Evolutionary conservation across 2,113 vertebrate species (phyloP), one percentile per base, ranked within the genome.

Genomic region (Chrysochloris asiatica): DNA sequence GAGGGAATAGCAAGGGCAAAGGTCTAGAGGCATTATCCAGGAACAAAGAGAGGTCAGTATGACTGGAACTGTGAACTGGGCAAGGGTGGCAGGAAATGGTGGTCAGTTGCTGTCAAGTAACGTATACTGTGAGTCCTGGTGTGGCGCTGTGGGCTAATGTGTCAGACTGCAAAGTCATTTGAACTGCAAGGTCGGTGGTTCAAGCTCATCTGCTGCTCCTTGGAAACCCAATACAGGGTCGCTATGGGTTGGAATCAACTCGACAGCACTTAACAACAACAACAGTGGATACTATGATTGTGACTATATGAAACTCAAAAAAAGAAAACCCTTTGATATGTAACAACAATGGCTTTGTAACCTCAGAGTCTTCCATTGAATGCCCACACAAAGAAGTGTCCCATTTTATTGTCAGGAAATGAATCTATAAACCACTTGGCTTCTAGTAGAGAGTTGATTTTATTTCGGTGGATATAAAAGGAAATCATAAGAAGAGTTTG

Each of bases 401-500:
- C 47, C 75, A 33, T 50, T 91, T 59, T 48, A 77, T 52, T 80
- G 67, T 65, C 30, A 65, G 12, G 11, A 86, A 95, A 65, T 82
- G 48, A 88, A 50, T 73, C 59, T 43, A 50, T 65, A 87, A 83
- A 41, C 38, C 24, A 78, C 47, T 38, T 54, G 77, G 79, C 45
- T 21, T 85, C 61, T 48, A 50, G 36, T 14, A 43, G 47, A 47
- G 50, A 9, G 43, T 36, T 91, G 79, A 71, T 47, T 87, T 71
- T 54, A 48, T 91, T 88, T 54, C 63, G 75, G 90, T 1, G 2
- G 9, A 43, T 0, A 1, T 9, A 2, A 50, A 56, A 17, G 14
- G 65, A 91, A 89, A 92, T 88, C 47, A 33, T 48, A 0, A 0
- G 45, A 8, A 11, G 73, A 77, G 87, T 28, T 26, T 76, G 88